Base-by-base conservation (phyloP, 2,113 vertebrate species). In the Amia ocellicauda region DNA sequence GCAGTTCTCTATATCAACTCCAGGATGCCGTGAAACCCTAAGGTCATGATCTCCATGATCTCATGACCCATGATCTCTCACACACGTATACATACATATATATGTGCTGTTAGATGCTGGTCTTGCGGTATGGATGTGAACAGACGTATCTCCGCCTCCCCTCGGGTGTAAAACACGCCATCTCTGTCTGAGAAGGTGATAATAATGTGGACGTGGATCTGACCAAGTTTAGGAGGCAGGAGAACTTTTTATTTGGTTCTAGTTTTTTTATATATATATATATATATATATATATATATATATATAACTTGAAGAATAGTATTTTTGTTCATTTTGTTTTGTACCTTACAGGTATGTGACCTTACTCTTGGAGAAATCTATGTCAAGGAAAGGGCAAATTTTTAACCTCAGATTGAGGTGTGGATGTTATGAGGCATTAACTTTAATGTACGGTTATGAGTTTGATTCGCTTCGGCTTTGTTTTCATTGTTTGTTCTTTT, bases 331-430 rank as follows among this genome's bases (percentile, higher is more conserved):
- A 69, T 62, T 72, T 80, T 76, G 66, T 82, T 86, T 86, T 88
- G 81, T 89, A 88, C 84, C 86, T 89, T 86, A 88, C 80, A 88
- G 85, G 87, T 87, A 86, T 78, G 74, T 75, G 64, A 79, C 64
- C 76, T 71, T 60, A 73, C 65, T 60, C 77, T 73, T 75, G 62
- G 54, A 71, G 24, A 67, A 45, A 58, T 69, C 20, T 50, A n/a
- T 68, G 62, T 69, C 83, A 81, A 77, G 76, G 81, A 73, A 74
- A 66, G 28, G 69, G 71, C 69, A 77, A 75, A 70, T 70, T 55
- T 78, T 69, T 63, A 59, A 78, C 86, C 87, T 89, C 86, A 88
- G 86, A 86, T 86, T 87, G 85, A 84, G 87, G 86, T 79, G 74
- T 63, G 69, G 70, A 68, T 78, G 69, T 82, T 82, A 78, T 67